Percentiles rank a stretch among this genome's conserved stretches.
phyloP scores from a whole-genome alignment of 2,113 vertebrate species.

The Tetrax tetrax region DNA sequence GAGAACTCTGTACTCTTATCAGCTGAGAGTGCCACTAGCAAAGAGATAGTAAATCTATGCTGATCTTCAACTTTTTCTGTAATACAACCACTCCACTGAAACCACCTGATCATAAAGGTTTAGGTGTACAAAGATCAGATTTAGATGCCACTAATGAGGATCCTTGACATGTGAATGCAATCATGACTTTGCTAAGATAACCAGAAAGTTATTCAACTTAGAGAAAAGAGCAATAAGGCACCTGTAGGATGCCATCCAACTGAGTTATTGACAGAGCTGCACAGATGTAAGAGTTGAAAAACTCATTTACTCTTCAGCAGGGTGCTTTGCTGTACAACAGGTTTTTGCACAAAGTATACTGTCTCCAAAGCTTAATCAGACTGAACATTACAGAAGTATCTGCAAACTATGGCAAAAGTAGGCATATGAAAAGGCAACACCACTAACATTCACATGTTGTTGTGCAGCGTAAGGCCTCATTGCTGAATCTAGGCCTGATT shows the following conservation, averaged over 20 bases:
- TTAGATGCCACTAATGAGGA: neutral
- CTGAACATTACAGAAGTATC: neutral
- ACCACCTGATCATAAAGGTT: neutral
- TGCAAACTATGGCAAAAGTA: neutral
- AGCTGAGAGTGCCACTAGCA: neutral
- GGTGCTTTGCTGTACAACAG: neutral
- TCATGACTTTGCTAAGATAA: neutral
- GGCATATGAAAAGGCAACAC: neutral
- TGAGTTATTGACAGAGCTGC: neutral
- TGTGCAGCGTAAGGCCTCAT: neutral
- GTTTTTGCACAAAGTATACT: neutral
- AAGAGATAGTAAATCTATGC: neutral
- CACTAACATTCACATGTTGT: neutral
- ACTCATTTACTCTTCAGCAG: neutral
- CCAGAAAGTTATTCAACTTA: neutral
- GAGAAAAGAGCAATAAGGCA: constrained; percentile 4
- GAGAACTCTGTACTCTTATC: neutral
- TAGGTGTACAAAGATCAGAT: neutral
- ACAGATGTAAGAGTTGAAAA: neutral
- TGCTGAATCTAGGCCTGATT: neutral
- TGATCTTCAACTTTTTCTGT: neutral
- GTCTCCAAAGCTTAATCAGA: neutral
- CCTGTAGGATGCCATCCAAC: neutral
- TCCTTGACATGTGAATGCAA: neutral
- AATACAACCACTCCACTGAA: neutral